Evolutionary conservation across 2,113 vertebrate species (phyloP).

Genomic region (Gymnobelideus leadbeateri): DNA sequence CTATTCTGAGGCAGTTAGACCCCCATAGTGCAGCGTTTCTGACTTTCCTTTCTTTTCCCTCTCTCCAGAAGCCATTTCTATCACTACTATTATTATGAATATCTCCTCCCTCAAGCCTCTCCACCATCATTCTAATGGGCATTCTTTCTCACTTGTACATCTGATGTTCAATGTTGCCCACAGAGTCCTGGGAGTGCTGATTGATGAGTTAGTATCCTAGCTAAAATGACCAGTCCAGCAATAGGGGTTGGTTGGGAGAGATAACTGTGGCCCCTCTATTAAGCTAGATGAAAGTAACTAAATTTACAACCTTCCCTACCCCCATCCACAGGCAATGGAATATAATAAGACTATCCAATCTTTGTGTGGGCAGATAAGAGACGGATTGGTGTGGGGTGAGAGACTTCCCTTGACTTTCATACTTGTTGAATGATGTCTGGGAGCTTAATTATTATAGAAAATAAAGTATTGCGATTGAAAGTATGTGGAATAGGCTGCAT

Average conservation of each 20-base stretch:
- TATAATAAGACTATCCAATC: not conserved
- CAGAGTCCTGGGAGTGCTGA: not conserved
- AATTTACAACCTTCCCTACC: not conserved
- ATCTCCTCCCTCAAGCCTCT: not conserved
- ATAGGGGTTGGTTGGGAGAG: not conserved
- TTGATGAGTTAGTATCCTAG: slow-evolving; percentile 44
- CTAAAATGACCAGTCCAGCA: slow-evolving; percentile 6
- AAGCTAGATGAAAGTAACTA: not conserved
- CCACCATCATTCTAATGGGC: not conserved
- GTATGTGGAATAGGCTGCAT: not conserved
- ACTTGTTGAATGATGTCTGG: not conserved
- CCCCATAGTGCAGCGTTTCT: not conserved
- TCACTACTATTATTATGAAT: slow-evolving; percentile 6
- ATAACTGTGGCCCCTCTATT: not conserved
- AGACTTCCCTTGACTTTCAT: not conserved
- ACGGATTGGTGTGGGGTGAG: fast-evolving
- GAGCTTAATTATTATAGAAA: slow-evolving; percentile 18
- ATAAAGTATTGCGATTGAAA: slow-evolving; percentile 7
- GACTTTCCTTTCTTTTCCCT: not conserved
- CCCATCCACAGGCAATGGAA: not conserved
- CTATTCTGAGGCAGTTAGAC: not conserved
- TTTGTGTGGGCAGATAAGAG: not conserved
- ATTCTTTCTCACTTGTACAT: not conserved
- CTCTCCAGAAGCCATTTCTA: not conserved
- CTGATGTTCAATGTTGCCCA: not conserved